Evolutionary conservation across 2,113 vertebrate species (phyloP), one percentile per base, ranked within the genome.

Genomic region (Hylia prasina): DNA sequence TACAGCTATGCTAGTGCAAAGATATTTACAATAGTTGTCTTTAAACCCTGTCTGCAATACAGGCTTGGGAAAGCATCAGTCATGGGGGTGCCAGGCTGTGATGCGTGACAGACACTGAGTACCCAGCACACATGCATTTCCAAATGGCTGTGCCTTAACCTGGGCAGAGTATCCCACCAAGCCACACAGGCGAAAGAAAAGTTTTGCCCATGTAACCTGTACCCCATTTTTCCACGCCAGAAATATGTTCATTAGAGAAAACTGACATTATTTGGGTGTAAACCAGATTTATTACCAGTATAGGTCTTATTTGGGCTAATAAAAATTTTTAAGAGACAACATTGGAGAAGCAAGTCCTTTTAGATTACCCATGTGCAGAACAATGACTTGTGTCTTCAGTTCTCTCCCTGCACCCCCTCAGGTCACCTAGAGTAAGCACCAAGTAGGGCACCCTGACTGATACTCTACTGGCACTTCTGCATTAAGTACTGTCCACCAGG

Each of bases 171-270:
- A 53, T 19, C 60, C 30, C 42, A 53, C 44, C 50, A n/a, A 82
- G 23, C 15, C 44, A 42, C 30, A 33, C 0, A 42, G 30, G 20
- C 0, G 0, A 57, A 80, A 61, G 35, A 75, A 25, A 15, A 64
- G 11, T 35, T 89, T 68, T 75, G 17, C 18, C 35, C 13, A 13
- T 58, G 35, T 24, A 82, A 64, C 10, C 22, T 45, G 13, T 20
- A 47, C 3, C 3, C 7, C 10, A 3, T 13, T 87, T 89, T 95
- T 51, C 39, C 51, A n/a, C 37, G 21, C 11, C 53, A 64, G 44
- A 90, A 90, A 39, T 42, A 63, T 1, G 9, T 5, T 86, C 19
- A 57, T 47, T 51, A 39, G 33, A 60, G 45, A 87, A 71, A 24
- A 22, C 4, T 30, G 11, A 35, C 4, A n/a, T 47, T 47, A 21